Evolutionary conservation across 2,113 vertebrate genomes (phyloP).

Genomic region (Genyomyrus donnyi): DNA sequence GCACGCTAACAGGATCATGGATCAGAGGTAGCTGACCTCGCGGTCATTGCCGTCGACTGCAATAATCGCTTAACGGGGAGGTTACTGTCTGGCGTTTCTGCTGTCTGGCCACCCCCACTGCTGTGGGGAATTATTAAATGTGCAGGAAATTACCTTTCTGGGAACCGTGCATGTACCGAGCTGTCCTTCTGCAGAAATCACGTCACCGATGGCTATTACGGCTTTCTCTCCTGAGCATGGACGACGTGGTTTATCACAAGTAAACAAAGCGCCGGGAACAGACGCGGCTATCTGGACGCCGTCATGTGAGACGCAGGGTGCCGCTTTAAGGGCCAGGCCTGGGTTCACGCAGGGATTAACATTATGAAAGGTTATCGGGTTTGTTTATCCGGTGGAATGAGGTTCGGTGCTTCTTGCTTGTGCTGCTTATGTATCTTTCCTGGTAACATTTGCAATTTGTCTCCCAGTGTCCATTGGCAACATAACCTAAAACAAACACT

Average conservation of each 20-base stretch:
- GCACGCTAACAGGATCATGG: background rate
- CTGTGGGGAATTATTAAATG: background rate
- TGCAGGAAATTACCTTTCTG: background rate
- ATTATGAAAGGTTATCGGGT: background rate
- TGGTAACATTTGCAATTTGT: background rate
- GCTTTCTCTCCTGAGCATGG: background rate
- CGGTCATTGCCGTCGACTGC: background rate
- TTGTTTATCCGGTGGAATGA: background rate
- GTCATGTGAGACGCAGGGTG: background rate
- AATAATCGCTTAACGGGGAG: slow-evolving; percentile 13
- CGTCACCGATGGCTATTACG: background rate
- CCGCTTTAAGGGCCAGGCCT: background rate
- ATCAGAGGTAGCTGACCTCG: background rate
- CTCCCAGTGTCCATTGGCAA: background rate
- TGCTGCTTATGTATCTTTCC: background rate
- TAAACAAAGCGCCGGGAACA: background rate
- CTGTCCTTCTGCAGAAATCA: background rate
- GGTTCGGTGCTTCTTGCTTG: background rate
- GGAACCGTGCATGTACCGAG: background rate
- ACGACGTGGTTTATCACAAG: background rate
- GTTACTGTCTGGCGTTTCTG: background rate
- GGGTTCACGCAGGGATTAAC: background rate
- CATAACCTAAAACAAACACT: background rate
- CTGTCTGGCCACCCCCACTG: background rate
- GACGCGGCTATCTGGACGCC: background rate